Evolutionary conservation across 2,797 vertebrate species (phyloP), one percentile per base, ranked within the genome.

Genomic region (Protosalanx chinensis): DNA sequence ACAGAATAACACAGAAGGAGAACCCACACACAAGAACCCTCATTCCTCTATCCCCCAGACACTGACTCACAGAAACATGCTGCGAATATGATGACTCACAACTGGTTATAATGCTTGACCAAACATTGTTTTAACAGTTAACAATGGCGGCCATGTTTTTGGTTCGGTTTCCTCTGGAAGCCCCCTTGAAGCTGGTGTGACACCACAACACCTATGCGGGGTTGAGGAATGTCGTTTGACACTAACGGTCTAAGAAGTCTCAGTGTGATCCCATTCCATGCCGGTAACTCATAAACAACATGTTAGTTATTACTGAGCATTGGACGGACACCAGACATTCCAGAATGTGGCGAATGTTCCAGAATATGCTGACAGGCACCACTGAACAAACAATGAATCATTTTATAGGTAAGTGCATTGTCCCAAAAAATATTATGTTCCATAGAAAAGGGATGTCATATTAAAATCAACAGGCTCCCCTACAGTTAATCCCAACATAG

Each of bases 21-120:
- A 15, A 6, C 33, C 8, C 60, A 35, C 16, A 18, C 15, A 33
- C 29, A 32, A 63, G 62, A 64, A 10, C 33, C 30, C 35, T 29
- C 35, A 64, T 57, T 64, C 56, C 41, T 56, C 15, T n/a, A 56
- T 5, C 51, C 64, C 29, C 61, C 71, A 30, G 64, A 41, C 20
- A 20, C 51, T 33, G 27, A 53, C 67, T 33, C 13, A 62, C n/a
- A 32, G n/a, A 63, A 30, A 59, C 64, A 74, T 64, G 82, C 80
- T 56, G 68, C 70, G 51, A 59, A 76, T 72, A 59, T 74, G 75
- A 75, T 76, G 71, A 32, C 79, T 78, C 76, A 58, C n/a, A 41
- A 37, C 67, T 76, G 84, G 82, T 81, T 83, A 86, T 60, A 80
- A 84, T 58, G 82, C 6, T 46, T 67, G 23, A 67, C 59, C 1